Conservation (phyloP, 2,113 vertebrate genomes). For the Caranx melampygus region DNA sequence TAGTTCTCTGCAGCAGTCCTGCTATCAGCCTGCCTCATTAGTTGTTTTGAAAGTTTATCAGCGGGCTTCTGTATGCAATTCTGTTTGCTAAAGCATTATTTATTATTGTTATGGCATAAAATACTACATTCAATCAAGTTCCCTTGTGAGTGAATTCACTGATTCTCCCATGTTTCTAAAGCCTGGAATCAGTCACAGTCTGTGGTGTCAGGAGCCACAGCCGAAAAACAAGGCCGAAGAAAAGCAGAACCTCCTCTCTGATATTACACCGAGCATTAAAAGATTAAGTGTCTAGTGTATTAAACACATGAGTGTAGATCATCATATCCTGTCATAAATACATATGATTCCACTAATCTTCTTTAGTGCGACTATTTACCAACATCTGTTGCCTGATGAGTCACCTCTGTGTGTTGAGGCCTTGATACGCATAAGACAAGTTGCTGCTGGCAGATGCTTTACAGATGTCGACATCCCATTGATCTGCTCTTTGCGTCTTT, state of each 20-base stretch:
- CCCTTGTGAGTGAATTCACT: background rate
- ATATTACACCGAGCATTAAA: constrained; percentile 21
- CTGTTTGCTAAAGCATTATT: background rate
- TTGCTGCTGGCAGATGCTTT: background rate
- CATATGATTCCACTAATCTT: constrained; percentile 51
- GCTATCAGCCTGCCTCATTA: constrained; percentile 25
- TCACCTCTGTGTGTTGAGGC: background rate
- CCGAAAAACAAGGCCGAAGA: background rate
- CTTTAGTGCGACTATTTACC: constrained; percentile 16
- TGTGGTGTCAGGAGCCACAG: background rate
- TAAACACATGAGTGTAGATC: constrained; percentile 31
- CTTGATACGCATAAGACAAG: background rate
- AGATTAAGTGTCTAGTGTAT: constrained; percentile 34
- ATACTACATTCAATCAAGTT: background rate
- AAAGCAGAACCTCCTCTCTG: background rate
- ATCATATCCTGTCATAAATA: constrained; percentile 46
- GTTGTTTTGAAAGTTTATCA: background rate
- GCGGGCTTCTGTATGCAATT: background rate
- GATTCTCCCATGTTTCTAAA: background rate
- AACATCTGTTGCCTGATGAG: constrained; percentile 32
- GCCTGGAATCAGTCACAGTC: constrained; percentile 10
- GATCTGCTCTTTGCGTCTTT: background rate
- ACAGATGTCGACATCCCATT: background rate
- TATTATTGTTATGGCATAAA: background rate
- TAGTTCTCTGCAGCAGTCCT: background rate